Evolutionary conservation across 2,113 vertebrate species (phyloP), one percentile per base, ranked within the genome.

Genomic region (Callorhinus ursinus): DNA sequence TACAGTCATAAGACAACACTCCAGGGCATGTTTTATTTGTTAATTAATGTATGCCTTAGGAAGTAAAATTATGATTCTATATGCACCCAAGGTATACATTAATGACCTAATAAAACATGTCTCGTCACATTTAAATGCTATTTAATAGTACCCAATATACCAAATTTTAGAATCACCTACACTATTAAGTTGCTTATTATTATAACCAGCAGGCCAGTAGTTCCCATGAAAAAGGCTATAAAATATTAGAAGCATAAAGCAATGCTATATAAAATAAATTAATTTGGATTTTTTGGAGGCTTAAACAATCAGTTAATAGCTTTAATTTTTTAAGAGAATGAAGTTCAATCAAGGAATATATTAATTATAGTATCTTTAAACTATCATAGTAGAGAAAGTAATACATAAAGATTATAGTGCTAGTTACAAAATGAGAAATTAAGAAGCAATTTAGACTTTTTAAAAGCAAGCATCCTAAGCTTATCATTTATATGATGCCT

Each of bases 11-110:
- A 84, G 90, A 97, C 13, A 11, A 87, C 96, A 85, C 93, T 92
- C 57, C 65, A 92, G 95, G 84, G 77, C 80, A 93, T 92, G 59
- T 98, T 98, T 98, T 93, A 98, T 97, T 93, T 79, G 88, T 97
- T 88, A 95, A 93, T 96, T 98, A 98, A 98, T 49, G 26, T 93
- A 80, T 96, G 93, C 51, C 83, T 93, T 86, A 97, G 77, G 96
- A 96, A 95, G 24, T 15, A 46, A 98, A 97, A 79, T 87, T 88
- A 96, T 85, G 92, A 94, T 46, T 96, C 81, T 96, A 80, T 59
- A 91, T 83, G 57, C 67, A 97, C 33, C 84, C 96, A 95, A 94
- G 97, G 89, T 93, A 71, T 72, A 63, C 19, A 91, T 86, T 97
- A 93, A 91, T 98, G 95, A 87, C 49, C 53, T 76, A 97, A 95